phyloP scores from a whole-genome alignment of 2,888 invertebrate species.

The Chrysolina haemoptera region DNA sequence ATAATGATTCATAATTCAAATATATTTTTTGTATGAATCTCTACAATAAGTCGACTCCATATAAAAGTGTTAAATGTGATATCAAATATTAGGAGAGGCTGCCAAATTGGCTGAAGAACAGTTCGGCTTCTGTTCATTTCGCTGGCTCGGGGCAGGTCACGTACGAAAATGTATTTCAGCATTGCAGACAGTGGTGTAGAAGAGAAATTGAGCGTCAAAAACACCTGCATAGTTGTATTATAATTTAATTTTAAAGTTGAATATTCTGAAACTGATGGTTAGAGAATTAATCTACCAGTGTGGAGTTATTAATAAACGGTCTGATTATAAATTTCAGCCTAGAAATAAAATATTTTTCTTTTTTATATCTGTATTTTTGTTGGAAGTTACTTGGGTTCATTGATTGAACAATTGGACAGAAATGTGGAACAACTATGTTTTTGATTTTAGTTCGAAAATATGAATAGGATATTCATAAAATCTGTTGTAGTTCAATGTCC shows the following conservation, averaged over 20 bases:
- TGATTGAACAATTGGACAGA: no score
- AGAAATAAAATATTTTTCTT: not conserved
- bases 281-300: constrained; percentile 7
- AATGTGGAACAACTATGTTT: no score
- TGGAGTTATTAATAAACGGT: not conserved
- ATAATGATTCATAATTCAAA: no score
- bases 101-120: constrained; percentile 21
- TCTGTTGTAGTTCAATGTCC: no score
- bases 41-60: no score
- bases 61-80: not conserved
- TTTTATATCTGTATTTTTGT: no score
- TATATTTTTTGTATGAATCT: no score
- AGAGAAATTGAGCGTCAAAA: constrained; percentile 33
- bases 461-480: no score
- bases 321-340: not conserved
- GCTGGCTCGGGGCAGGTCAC: constrained; percentile 16
- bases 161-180: constrained; percentile 34
- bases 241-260: constrained; percentile 35
- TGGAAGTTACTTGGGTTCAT: no score
- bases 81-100: constrained; percentile 3
- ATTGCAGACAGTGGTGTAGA: constrained; percentile 43
- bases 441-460: no score
- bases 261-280: not conserved
- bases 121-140: constrained; percentile 10
- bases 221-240: constrained; percentile 30